Percentiles rank a stretch among this genome's conserved stretches.
Conservation (phyloP, 2,888 invertebrate species). For the Elmis aenea region DNA sequence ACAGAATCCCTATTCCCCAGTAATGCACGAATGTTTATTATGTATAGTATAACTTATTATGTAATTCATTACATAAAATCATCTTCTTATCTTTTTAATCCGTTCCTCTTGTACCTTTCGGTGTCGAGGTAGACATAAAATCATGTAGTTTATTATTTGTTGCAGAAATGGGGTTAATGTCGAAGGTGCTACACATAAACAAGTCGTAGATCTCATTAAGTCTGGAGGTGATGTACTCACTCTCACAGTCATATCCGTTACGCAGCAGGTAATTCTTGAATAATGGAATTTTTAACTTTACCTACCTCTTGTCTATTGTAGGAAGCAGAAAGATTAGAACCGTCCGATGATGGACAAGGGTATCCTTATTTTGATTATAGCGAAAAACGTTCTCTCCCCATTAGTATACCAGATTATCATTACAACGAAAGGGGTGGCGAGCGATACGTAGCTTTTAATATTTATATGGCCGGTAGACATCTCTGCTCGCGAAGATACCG, state of each 20-base stretch:
- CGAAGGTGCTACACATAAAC: conserved; percentile 98
- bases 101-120: too few species aligned
- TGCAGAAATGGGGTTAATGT: conserved; percentile 96
- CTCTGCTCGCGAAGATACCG: conserved; percentile 93
- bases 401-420: conserved; percentile 93
- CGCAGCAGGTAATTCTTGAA: conserved; percentile 67
- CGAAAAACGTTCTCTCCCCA: conserved; percentile 86
- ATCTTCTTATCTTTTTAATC: too few species aligned
- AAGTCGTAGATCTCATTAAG: conserved; percentile 98
- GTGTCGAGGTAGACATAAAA: too few species aligned
- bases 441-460: conserved; percentile 92
- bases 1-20: too few species aligned
- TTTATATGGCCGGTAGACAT: conserved; percentile 98
- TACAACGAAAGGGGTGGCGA: conserved; percentile 82
- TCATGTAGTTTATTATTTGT: too few species aligned
- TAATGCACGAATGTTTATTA: too few species aligned
- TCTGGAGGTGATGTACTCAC: conserved; percentile 96
- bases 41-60: too few species aligned
- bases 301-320: conserved; percentile 39
- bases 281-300: conserved; percentile 1
- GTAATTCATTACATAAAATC: too few species aligned
- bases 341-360: conserved; percentile 74
- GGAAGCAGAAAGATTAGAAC: conserved; percentile 81
- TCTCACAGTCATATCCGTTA: conserved; percentile 93
- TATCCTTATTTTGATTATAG: conserved; percentile 85